Evolutionary conservation across 2,888 invertebrate genomes (phyloP).

Genomic region (Perdita meconis): DNA sequence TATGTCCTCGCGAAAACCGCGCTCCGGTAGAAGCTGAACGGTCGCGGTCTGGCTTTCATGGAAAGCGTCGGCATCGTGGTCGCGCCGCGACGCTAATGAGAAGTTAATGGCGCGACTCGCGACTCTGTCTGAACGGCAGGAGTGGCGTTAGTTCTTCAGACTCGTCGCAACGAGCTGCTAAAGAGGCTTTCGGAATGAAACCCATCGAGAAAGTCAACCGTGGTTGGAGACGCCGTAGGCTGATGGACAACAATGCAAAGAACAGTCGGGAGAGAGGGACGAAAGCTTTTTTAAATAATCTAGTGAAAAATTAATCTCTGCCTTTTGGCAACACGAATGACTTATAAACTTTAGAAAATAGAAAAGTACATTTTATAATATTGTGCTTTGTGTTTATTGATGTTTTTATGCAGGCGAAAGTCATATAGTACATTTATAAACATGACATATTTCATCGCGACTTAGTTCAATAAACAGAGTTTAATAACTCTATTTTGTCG

Average conservation of each 20-base stretch:
- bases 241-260: not conserved
- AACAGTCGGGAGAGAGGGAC: not conserved
- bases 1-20: conserved; percentile 31
- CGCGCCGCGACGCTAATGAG: conserved; percentile 71
- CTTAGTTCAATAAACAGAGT: too few relatives aligned
- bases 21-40: conserved; percentile 24
- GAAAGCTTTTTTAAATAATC: not conserved
- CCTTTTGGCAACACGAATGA: too few relatives aligned
- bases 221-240: not conserved
- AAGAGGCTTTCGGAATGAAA: conserved; percentile 47
- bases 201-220: conserved; percentile 31
- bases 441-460: too few relatives aligned
- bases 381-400: too few relatives aligned
- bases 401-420: too few relatives aligned
- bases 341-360: too few relatives aligned
- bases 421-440: too few relatives aligned
- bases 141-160: conserved; percentile 66
- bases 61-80: conserved; percentile 35
- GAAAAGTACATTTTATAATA: too few relatives aligned
- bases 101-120: conserved; percentile 71
- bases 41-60: conserved; percentile 22
- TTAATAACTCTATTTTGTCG: too few relatives aligned
- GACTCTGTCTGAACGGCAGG: conserved; percentile 56
- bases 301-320: too few relatives aligned
- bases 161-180: conserved; percentile 56